Percentiles rank a stretch among this genome's conserved stretches.
These are phyloP conservation scores for Sinocyclocheilus rhinocerous DNA, from an alignment of 2,113 vertebrate species.

Conservation along the genomic window DNA sequence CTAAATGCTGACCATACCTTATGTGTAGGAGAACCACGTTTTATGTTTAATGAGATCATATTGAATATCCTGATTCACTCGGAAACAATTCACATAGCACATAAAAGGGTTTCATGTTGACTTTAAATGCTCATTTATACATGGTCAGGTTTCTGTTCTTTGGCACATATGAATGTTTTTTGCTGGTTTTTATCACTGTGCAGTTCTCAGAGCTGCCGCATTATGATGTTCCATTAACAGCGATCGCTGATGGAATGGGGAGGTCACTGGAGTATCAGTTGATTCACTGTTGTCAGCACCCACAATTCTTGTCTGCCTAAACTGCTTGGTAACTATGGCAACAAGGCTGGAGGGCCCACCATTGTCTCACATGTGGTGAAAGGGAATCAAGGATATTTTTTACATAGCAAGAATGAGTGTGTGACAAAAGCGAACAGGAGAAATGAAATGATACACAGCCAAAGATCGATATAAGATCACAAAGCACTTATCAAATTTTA, in stretches of 20 bases:
- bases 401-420: constrained; percentile 45
- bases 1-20: too few species aligned
- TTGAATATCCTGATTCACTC: background rate
- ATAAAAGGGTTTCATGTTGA: background rate
- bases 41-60: too few species aligned
- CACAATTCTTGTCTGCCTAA: constrained; percentile 56
- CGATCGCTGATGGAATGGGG: constrained; percentile 21
- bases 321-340: constrained; percentile 80
- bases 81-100: background rate
- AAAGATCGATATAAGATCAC: constrained; percentile 46
- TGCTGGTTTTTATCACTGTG: background rate
- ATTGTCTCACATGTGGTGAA: constrained; percentile 47
- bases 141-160: background rate
- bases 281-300: constrained; percentile 51
- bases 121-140: background rate
- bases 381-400: constrained; percentile 43
- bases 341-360: constrained; percentile 63
- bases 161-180: background rate
- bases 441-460: constrained; percentile 49
- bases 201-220: constrained; percentile 16
- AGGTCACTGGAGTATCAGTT: constrained; percentile 73
- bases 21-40: too few species aligned
- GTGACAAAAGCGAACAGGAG: constrained; percentile 50
- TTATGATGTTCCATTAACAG: constrained; percentile 34
- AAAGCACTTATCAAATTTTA: constrained; percentile 41